Evolutionary conservation across 2,113 vertebrate species (phyloP).

Genomic region (Stictonetta naevosa): DNA sequence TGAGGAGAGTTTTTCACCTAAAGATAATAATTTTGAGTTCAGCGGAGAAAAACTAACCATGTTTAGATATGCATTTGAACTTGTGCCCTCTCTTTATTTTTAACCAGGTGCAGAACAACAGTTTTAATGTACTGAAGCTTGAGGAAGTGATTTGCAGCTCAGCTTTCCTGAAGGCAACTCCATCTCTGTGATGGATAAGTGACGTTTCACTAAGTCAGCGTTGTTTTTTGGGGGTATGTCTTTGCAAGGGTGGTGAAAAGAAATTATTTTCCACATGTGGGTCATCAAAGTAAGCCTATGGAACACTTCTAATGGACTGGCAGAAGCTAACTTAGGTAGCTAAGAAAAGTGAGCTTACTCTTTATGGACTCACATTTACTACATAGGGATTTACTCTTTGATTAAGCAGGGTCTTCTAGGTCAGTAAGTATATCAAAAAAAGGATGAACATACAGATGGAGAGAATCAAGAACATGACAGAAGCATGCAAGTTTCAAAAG

Average conservation of each 20-base stretch:
- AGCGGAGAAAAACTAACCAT: background rate
- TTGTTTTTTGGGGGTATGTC: background rate
- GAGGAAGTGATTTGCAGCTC: background rate
- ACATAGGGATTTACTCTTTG: background rate
- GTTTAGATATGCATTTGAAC: background rate
- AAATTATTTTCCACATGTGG: background rate
- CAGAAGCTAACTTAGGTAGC: background rate
- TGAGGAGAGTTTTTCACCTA: background rate
- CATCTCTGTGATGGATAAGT: background rate
- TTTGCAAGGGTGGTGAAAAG: background rate
- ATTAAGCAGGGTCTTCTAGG: background rate
- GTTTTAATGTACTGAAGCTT: background rate
- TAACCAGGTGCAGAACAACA: background rate
- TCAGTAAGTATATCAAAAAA: background rate
- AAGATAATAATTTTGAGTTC: background rate
- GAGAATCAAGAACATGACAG: background rate
- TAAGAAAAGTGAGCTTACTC: background rate
- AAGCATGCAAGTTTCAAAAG: background rate
- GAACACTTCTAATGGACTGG: background rate
- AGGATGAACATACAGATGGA: background rate
- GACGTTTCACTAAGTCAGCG: background rate
- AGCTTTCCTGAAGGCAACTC: background rate
- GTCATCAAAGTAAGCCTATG: background rate
- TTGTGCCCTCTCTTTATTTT: background rate
- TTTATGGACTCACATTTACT: background rate